These are phyloP conservation scores for Cenopis cana DNA, from an alignment of 2,888 invertebrate genomes.

Conservation along the genomic window DNA sequence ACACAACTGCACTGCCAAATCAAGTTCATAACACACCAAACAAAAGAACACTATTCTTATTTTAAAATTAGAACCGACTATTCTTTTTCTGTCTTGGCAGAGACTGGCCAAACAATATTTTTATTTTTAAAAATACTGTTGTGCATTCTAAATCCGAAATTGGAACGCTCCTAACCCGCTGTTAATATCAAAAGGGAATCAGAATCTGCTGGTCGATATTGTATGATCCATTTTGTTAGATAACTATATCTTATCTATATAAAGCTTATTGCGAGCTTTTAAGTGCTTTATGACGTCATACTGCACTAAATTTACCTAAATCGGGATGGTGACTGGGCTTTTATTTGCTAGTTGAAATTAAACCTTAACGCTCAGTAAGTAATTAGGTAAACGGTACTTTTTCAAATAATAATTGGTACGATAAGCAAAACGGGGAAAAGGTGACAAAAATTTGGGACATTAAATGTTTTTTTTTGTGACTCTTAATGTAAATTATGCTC, in stretches of 20 bases:
- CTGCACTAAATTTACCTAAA: neutral
- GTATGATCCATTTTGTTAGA: slow-evolving; percentile 38
- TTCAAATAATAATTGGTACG: neutral
- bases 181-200: slow-evolving; percentile 37
- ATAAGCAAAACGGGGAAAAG: too few species aligned
- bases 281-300: slow-evolving; percentile 41
- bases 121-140: neutral
- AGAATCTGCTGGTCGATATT: slow-evolving; percentile 39
- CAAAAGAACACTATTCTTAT: slow-evolving; percentile 5
- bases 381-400: neutral
- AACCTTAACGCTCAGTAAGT: neutral
- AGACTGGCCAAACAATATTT: neutral
- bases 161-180: slow-evolving; percentile 24
- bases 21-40: neutral
- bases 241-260: slow-evolving; percentile 40
- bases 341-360: neutral
- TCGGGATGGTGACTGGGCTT: neutral
- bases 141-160: slow-evolving; percentile 34
- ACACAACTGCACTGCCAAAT: neutral
- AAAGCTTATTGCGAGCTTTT: slow-evolving; percentile 39
- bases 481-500: too few species aligned
- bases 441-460: too few species aligned
- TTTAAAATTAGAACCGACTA: neutral
- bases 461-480: too few species aligned
- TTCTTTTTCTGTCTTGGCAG: too few species aligned